Conservation (phyloP, 2,888 invertebrate species). For the Ennomos erosarius region DNA sequence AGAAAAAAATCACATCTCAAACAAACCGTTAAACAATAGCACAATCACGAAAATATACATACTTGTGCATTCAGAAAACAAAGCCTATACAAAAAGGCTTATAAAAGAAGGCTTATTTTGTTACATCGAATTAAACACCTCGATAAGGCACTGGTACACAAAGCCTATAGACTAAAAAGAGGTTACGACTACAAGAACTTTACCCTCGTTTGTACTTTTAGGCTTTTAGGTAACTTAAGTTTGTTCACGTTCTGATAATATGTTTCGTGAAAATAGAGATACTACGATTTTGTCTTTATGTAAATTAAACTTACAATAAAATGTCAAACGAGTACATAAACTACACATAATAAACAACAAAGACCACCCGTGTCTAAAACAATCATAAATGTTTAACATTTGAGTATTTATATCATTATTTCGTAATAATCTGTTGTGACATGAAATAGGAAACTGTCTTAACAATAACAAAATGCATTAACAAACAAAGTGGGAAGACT, state of each 20-base stretch:
- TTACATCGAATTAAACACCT: slow-evolving; percentile 20
- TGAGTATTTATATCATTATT: slow-evolving; percentile 43
- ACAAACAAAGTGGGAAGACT: background rate
- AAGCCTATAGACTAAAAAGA: slow-evolving; percentile 23
- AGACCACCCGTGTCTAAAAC: slow-evolving; percentile 22
- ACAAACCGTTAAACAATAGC: slow-evolving; percentile 11
- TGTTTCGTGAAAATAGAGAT: background rate
- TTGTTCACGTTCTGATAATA: slow-evolving; percentile 2
- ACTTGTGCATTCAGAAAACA: slow-evolving; percentile 22
- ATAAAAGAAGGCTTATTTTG: slow-evolving; percentile 7
- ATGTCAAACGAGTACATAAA: slow-evolving; percentile 43
- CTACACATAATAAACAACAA: slow-evolving; percentile 35
- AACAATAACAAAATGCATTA: slow-evolving; percentile 11
- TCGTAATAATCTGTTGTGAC: slow-evolving; percentile 25
- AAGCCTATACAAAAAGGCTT: background rate
- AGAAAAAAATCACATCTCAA: slow-evolving; percentile 35
- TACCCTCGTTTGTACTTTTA: slow-evolving; percentile 49
- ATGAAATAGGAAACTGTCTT: slow-evolving; percentile 12
- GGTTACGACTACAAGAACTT: slow-evolving; percentile 9
- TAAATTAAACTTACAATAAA: slow-evolving; percentile 44
- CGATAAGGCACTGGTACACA: slow-evolving; percentile 42
- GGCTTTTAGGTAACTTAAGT: slow-evolving; percentile 28
- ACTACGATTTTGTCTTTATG: slow-evolving; percentile 24
- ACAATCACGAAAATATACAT: slow-evolving; percentile 1
- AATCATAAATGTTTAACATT: slow-evolving; percentile 24